Percentiles rank a stretch among this genome's conserved stretches.
Conservation (phyloP, 2,113 vertebrate genomes). For the Coptodon rendalli region DNA sequence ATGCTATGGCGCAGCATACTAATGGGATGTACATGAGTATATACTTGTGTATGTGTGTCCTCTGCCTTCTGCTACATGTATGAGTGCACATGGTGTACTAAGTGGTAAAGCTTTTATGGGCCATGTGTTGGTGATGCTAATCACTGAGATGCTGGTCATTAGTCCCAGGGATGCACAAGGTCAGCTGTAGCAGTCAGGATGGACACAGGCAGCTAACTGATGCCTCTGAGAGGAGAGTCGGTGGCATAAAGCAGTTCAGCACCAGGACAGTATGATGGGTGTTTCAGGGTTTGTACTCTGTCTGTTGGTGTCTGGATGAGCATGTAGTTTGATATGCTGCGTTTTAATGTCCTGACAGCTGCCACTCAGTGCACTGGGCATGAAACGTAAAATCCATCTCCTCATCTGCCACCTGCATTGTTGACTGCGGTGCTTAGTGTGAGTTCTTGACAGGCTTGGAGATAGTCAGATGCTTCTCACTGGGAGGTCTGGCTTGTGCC, state of each 20-base stretch:
- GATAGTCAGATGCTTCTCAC: constrained; percentile 17
- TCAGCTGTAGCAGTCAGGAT: neutral
- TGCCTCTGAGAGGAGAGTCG: neutral
- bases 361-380: neutral
- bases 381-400: constrained; percentile 10
- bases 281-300: neutral
- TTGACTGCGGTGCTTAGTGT: neutral
- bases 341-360: constrained; percentile 19
- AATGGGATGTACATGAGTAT: neutral
- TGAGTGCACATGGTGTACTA: neutral
- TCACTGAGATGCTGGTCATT: neutral
- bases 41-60: neutral
- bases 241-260: neutral
- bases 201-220: neutral
- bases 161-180: neutral
- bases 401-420: constrained; percentile 8
- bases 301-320: neutral
- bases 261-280: neutral
- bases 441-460: constrained; percentile 29
- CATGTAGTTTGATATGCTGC: neutral
- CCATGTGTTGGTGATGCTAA: constrained; percentile 22
- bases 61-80: neutral
- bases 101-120: neutral
- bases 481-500: constrained; percentile 14
- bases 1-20: neutral